phyloP scores from a whole-genome alignment of 2,113 vertebrate genomes.

The Tympanuchus pallidicinctus region DNA sequence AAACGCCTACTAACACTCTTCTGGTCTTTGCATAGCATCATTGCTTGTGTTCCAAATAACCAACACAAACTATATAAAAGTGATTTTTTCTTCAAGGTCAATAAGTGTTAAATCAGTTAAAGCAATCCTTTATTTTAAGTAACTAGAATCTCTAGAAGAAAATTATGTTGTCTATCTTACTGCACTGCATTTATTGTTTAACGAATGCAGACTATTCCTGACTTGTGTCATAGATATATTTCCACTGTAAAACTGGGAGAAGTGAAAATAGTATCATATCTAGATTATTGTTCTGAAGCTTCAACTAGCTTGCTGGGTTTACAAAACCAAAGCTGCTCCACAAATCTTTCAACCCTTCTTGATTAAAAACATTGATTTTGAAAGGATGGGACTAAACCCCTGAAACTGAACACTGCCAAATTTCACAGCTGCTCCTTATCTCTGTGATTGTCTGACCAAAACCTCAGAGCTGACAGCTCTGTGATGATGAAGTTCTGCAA shows the following conservation, averaged over 20 bases:
- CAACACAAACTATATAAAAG: not conserved
- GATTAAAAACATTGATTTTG: not conserved
- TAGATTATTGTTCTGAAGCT: not conserved
- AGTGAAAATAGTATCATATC: not conserved
- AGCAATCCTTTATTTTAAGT: not conserved
- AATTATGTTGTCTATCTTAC: not conserved
- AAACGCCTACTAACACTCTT: slow-evolving; percentile 17
- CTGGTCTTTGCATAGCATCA: not conserved
- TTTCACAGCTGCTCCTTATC: slow-evolving; percentile 38
- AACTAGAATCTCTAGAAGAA: not conserved
- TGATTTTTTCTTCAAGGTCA: slow-evolving; percentile 2
- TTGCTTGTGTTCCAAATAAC: not conserved
- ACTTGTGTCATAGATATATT: not conserved
- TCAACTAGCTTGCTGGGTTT: not conserved
- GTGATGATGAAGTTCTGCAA: not conserved
- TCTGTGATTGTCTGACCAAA: not conserved
- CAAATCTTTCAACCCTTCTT: not conserved
- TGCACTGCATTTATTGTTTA: not conserved
- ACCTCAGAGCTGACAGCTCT: not conserved
- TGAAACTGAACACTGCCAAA: slow-evolving; percentile 4
- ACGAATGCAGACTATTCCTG: not conserved
- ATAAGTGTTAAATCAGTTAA: not conserved
- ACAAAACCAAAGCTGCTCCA: not conserved
- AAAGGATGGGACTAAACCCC: not conserved
- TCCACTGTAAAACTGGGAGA: not conserved